Base-by-base conservation (phyloP, 2,888 invertebrate genomes). In the Peribatodes rhomboidaria region DNA sequence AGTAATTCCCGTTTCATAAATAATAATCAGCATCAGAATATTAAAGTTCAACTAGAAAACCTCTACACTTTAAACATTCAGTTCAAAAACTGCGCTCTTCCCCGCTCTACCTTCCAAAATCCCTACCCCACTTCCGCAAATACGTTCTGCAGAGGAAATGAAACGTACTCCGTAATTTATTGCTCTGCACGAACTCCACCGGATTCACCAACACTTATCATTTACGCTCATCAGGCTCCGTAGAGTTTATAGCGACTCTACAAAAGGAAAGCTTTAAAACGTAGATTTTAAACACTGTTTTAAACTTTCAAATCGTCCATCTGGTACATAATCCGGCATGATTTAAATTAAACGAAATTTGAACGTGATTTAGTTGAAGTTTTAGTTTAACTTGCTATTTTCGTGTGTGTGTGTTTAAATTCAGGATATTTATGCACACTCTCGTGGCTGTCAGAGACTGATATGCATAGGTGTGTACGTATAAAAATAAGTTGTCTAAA, bases 121-220 rank as follows among this genome's bases (percentile, higher is more conserved):
- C 67, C 71, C 61, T 73, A 79, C 53, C 68, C 58, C 52, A 64
- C 64, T 69, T 71, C 68, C 53, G 60, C 72, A 83, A 80, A 82
- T 86, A 86, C 85, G 83, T 87, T 87, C 85, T 83, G 86, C 84
- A 78, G 84, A 88, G 92, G 92, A 92, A 92, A 92, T 92, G 92
- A 90, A 90, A 91, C 87, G 87, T 85, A 83, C 79, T 76, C 74
- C 63, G 82, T 85, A 88, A 92, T 92, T 92, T 90, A 90, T 88
- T 78, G 84, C 77, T 77, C 75, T 75, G 82, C 85, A 83, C 84
- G 82, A 85, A 84, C 83, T 75, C 81, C 53, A 75, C 85, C 83
- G 86, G 85, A 84, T 85, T 79, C 77, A 82, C 85, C 78, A 80
- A 84, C 86, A 88, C 89, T 90, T 91, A 92, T 92, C 90, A 89